phyloP scores from a whole-genome alignment of 2,888 invertebrate species.

The Anorthoa munda region DNA sequence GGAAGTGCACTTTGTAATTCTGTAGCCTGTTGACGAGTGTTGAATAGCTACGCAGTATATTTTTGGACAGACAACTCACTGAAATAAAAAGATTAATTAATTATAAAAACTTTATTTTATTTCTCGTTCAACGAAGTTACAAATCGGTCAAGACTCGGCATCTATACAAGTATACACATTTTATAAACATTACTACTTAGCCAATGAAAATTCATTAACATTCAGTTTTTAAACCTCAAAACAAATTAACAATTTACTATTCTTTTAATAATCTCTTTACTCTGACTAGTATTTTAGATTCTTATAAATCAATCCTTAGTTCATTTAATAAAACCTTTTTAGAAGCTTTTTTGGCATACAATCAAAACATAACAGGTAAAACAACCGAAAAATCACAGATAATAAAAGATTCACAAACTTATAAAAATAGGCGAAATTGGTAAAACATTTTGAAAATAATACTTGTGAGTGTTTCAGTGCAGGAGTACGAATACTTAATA shows the following conservation, averaged over 20 bases:
- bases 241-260: conserved; percentile 49
- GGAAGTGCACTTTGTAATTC: conserved; percentile 84
- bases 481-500: conserved; percentile 35
- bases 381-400: conserved; percentile 65
- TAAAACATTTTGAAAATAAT: conserved; percentile 51
- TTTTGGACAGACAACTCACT: conserved; percentile 88
- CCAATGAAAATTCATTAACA: conserved; percentile 27
- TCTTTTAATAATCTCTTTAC: conserved; percentile 36
- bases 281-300: conserved; percentile 56
- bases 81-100: conserved; percentile 83
- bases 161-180: conserved; percentile 50
- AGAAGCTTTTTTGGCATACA: conserved; percentile 16
- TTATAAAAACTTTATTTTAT: conserved; percentile 77
- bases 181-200: conserved; percentile 39
- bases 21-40: conserved; percentile 83
- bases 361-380: conserved; percentile 23
- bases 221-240: conserved; percentile 43
- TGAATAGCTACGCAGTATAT: conserved; percentile 87
- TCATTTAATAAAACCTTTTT: conserved; percentile 24
- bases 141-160: conserved; percentile 59
- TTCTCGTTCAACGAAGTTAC: conserved; percentile 66
- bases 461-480: conserved; percentile 54
- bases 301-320: conserved; percentile 34
- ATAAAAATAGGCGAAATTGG: conserved; percentile 26
- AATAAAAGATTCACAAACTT: conserved; percentile 46